Conservation (phyloP, 2,113 vertebrate genomes). For the Ophthalmolycus amberensis region DNA sequence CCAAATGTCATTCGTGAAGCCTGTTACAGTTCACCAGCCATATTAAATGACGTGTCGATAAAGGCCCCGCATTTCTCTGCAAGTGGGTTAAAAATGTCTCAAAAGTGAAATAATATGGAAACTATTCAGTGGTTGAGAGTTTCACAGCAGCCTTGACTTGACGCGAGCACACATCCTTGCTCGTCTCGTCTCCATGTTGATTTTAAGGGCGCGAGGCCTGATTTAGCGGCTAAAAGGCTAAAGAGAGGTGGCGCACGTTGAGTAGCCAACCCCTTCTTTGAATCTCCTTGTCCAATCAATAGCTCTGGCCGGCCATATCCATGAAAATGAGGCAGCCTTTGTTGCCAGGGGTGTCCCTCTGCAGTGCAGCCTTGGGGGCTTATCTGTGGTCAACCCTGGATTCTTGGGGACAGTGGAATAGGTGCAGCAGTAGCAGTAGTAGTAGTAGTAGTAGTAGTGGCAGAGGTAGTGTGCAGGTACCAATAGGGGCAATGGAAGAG, state of each 20-base stretch:
- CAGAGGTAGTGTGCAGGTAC: slow-evolving; percentile 77
- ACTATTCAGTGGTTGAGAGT: neutral
- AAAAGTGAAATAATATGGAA: slow-evolving; percentile 1
- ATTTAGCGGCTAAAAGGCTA: neutral
- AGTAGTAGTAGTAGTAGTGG: slow-evolving; percentile 69
- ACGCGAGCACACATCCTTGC: slow-evolving; percentile 11
- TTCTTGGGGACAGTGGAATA: slow-evolving; percentile 78
- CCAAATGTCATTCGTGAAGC: slow-evolving; percentile 42
- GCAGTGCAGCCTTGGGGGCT: slow-evolving; percentile 71
- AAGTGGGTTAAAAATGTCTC: slow-evolving; percentile 20
- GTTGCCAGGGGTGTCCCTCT: slow-evolving; percentile 82
- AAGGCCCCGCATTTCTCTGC: slow-evolving; percentile 23
- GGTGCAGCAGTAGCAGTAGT: slow-evolving; percentile 74
- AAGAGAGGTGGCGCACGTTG: slow-evolving; percentile 22
- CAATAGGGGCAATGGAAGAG: slow-evolving; percentile 80
- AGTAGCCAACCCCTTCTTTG: slow-evolving; percentile 57
- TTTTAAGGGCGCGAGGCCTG: neutral
- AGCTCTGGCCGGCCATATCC: slow-evolving; percentile 75
- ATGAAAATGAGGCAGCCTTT: slow-evolving; percentile 72
- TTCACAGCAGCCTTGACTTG: slow-evolving; percentile 31
- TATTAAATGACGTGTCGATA: slow-evolving; percentile 19
- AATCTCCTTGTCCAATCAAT: slow-evolving; percentile 71
- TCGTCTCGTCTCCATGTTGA: slow-evolving; percentile 1
- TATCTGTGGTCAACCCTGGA: slow-evolving; percentile 76
- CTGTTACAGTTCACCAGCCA: slow-evolving; percentile 30